Evolutionary conservation across 2,888 invertebrate genomes (phyloP).

Genomic region (Trachelus troglodyta): DNA sequence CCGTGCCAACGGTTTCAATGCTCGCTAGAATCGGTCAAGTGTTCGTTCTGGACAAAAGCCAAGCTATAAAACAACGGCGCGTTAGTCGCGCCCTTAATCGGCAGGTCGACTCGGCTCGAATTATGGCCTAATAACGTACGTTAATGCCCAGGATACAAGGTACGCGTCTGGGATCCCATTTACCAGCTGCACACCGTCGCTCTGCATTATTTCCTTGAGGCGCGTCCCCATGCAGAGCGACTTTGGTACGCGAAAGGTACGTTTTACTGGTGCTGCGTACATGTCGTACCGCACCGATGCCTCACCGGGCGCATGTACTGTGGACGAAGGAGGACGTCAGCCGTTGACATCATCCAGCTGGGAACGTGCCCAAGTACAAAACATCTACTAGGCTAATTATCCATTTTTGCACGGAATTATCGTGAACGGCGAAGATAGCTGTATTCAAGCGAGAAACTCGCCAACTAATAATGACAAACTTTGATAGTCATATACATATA

Average conservation of each 20-base stretch:
- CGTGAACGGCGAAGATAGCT: slow-evolving; percentile 23
- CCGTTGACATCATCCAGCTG: slow-evolving; percentile 48
- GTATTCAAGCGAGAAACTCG: neutral
- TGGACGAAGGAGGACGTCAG: neutral
- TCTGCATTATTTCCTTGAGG: neutral
- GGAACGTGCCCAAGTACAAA: slow-evolving; percentile 58
- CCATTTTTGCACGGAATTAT: slow-evolving; percentile 64
- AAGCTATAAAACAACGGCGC: slow-evolving; percentile 37
- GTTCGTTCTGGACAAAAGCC: slow-evolving; percentile 31
- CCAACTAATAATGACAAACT: neutral
- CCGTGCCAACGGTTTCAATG: neutral
- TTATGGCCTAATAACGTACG: slow-evolving; percentile 32
- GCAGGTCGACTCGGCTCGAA: slow-evolving; percentile 33
- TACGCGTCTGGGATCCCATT: neutral
- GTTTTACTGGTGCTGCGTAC: neutral
- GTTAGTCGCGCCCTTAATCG: slow-evolving; percentile 36
- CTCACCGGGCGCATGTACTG: neutral
- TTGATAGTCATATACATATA: neutral
- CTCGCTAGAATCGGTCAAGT: neutral
- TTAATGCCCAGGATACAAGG: neutral
- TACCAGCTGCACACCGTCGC: neutral
- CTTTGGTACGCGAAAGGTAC: neutral
- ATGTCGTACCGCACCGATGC: neutral
- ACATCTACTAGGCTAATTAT: slow-evolving; percentile 52
- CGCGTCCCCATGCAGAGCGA: neutral